Conservation (phyloP, 2,113 vertebrate species). For the Alethe diademata region DNA sequence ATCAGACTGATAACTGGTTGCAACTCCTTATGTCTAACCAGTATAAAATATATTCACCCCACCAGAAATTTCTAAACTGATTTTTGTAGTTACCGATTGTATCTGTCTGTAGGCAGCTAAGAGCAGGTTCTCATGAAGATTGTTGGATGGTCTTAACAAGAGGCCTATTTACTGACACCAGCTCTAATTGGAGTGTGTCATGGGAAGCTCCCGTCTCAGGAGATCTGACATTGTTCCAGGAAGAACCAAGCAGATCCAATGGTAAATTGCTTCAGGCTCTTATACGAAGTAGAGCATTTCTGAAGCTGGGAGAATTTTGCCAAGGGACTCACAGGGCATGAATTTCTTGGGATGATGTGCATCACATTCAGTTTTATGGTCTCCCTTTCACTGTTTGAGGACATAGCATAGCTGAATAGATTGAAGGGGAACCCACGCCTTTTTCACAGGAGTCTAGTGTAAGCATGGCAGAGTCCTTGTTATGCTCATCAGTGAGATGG, state of each 20-base stretch:
- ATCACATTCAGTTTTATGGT: constrained; percentile 51
- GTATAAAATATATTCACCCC: not conserved
- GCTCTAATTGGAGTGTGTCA: not conserved
- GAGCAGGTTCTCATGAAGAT: not conserved
- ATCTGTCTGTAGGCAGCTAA: not conserved
- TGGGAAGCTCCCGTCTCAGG: not conserved
- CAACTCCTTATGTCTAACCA: not conserved
- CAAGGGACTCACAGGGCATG: not conserved
- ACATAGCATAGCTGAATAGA: not conserved
- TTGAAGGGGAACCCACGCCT: not conserved
- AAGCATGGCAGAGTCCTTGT: constrained; percentile 21
- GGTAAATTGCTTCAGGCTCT: not conserved
- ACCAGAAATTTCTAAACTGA: not conserved
- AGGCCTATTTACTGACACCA: not conserved
- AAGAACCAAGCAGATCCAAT: not conserved
- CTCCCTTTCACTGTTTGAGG: constrained; percentile 1
- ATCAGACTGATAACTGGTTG: not conserved
- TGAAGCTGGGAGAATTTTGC: constrained; percentile 24
- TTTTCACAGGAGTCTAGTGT: constrained; percentile 13
- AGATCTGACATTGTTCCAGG: not conserved
- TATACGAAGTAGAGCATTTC: not conserved
- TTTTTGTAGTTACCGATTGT: not conserved
- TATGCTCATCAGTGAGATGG: constrained; percentile 50
- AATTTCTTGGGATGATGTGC: constrained; percentile 12
- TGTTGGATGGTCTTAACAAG: not conserved